These are phyloP conservation scores for Caloenas nicobarica DNA, from an alignment of 2,113 vertebrate species.

Conservation along the genomic window DNA sequence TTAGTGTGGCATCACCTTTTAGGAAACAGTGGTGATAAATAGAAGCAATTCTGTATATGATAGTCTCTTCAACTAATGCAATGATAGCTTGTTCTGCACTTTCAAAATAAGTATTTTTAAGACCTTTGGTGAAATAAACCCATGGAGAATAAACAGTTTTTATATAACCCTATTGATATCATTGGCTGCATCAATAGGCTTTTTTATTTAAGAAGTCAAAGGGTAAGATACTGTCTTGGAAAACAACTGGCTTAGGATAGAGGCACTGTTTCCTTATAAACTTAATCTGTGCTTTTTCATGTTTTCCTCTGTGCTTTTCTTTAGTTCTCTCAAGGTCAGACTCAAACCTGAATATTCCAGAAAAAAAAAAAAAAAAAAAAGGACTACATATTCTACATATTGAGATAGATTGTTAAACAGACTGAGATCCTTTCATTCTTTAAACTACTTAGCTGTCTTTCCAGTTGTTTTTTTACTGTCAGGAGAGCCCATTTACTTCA, in stretches of 20 bases:
- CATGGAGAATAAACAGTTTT: background rate
- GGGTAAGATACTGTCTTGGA: background rate
- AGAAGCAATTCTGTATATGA: background rate
- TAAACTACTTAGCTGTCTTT: background rate
- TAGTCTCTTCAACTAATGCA: background rate
- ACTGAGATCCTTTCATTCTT: background rate
- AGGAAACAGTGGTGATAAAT: background rate
- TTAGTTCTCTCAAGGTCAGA: constrained; percentile 6
- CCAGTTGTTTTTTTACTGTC: background rate
- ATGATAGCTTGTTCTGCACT: background rate
- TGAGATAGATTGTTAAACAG: background rate
- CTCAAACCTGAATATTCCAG: background rate
- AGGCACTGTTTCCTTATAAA: background rate
- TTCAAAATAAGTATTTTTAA: background rate
- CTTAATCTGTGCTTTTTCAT: constrained; percentile 28
- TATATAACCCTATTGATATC: background rate
- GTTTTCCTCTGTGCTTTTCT: background rate
- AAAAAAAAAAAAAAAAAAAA: background rate
- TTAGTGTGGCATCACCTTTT: background rate
- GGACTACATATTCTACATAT: background rate
- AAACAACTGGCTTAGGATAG: constrained; percentile 5
- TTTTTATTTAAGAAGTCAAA: background rate
- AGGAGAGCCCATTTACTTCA: background rate
- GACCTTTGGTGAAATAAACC: background rate
- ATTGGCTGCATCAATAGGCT: background rate